These are phyloP conservation scores for Cathartes aura DNA, from an alignment of 2,113 vertebrate species.

Conservation along the genomic window DNA sequence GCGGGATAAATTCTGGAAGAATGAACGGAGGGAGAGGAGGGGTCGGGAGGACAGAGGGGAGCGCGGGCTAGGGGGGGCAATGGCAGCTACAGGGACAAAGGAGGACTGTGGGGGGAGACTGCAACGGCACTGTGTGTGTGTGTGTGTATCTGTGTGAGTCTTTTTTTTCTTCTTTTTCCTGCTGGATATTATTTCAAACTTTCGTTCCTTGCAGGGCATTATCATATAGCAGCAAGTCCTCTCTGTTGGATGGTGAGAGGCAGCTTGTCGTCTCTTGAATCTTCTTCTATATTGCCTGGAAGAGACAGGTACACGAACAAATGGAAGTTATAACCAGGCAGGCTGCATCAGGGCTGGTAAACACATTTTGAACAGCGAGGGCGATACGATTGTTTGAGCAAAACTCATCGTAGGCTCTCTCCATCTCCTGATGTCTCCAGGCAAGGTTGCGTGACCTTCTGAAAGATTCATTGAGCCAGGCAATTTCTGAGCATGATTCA, in stretches of 20 bases:
- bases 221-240: not conserved
- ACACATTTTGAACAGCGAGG: rapidly evolving
- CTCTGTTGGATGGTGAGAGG: not conserved
- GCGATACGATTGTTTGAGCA: not conserved
- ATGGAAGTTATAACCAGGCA: not conserved
- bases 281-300: not conserved
- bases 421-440: not conserved
- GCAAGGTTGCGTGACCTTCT: not conserved
- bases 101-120: slow-evolving; percentile 7
- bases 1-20: slow-evolving; percentile 79
- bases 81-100: slow-evolving; percentile 68
- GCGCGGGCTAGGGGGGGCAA: not conserved
- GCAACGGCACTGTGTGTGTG: rapidly evolving
- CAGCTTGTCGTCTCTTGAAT: not conserved
- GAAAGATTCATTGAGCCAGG: not conserved
- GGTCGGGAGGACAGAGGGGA: slow-evolving; percentile 63
- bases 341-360: not conserved
- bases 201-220: slow-evolving; percentile 10
- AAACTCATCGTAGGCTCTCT: not conserved
- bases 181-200: slow-evolving; percentile 36
- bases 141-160: not conserved
- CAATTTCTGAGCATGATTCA: not conserved
- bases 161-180: not conserved
- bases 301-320: rapidly evolving
- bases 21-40: slow-evolving; percentile 72